Evolutionary conservation across 2,888 invertebrate species (phyloP).

Genomic region (Drosophila mulleri): DNA sequence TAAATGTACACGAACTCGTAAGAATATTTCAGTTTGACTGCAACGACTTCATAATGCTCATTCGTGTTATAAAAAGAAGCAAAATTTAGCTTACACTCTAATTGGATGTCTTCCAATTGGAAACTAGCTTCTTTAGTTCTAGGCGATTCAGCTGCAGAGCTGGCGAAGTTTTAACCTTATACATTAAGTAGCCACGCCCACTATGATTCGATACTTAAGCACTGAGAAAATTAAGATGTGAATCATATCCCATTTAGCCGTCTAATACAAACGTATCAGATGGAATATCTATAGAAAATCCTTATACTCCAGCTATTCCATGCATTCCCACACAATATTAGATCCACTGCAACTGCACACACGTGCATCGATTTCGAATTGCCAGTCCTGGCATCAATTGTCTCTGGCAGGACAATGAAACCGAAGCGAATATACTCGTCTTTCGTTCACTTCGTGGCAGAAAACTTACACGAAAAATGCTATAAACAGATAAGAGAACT

Average conservation of each 20-base stretch:
- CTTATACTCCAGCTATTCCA: not conserved
- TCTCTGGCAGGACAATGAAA: not conserved
- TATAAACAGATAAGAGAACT: constrained; percentile 71
- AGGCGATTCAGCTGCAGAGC: not conserved
- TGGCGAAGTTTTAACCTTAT: not conserved
- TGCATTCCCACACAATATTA: not conserved
- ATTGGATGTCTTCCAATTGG: not conserved
- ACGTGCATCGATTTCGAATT: constrained; percentile 6
- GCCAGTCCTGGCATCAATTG: not conserved
- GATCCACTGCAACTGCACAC: not conserved
- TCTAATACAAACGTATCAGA: too few relatives aligned
- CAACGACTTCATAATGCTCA: not conserved
- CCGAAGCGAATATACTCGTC: constrained; percentile 1
- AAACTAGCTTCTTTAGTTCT: not conserved
- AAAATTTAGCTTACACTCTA: too few relatives aligned
- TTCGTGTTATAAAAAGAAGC: not conserved
- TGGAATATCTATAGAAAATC: not conserved
- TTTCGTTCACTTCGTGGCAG: not conserved
- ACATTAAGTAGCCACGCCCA: not conserved
- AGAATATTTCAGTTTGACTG: not conserved
- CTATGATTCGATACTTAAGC: too few relatives aligned
- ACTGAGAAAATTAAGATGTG: not conserved
- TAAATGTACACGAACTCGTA: not conserved
- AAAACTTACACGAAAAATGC: constrained; percentile 70
- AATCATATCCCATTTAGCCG: not conserved